Evolutionary conservation across 2,113 vertebrate species (phyloP).

Genomic region (Vireo altiloquus): DNA sequence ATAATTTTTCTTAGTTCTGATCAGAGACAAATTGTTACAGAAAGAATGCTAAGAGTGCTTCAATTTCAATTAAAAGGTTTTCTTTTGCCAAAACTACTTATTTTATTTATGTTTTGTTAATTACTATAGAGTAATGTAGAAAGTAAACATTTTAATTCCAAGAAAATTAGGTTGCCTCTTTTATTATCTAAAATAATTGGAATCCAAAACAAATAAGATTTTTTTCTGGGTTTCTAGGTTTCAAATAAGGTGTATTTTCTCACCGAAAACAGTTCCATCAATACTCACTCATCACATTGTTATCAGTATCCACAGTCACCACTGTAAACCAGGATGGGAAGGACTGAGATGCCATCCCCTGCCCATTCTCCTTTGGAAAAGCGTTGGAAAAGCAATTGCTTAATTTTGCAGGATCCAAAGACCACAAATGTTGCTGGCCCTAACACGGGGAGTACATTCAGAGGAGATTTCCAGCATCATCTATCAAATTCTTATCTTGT

Average conservation of each 20-base stretch:
- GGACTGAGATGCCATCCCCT: background rate
- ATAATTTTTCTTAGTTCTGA: background rate
- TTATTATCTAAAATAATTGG: background rate
- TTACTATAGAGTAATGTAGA: too few relatives aligned
- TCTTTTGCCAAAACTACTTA: background rate
- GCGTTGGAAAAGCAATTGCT: background rate
- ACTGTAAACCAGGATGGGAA: background rate
- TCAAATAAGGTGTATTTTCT: background rate
- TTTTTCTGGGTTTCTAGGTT: background rate
- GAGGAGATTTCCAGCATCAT: background rate
- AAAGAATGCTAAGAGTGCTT: background rate
- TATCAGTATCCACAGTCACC: background rate
- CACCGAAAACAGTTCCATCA: background rate
- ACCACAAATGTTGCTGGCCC: background rate
- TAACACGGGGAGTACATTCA: background rate
- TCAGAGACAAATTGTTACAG: background rate
- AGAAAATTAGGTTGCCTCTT: background rate
- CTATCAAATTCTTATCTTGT: background rate
- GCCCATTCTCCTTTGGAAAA: background rate
- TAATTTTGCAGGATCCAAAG: background rate
- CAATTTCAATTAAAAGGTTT: background rate
- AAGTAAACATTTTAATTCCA: background rate
- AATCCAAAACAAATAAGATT: background rate
- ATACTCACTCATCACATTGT: background rate
- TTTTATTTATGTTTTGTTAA: background rate